Percentiles rank a stretch among this genome's conserved stretches.
phyloP scores from a whole-genome alignment of 2,888 invertebrate genomes.

The Tenthredo notha region DNA sequence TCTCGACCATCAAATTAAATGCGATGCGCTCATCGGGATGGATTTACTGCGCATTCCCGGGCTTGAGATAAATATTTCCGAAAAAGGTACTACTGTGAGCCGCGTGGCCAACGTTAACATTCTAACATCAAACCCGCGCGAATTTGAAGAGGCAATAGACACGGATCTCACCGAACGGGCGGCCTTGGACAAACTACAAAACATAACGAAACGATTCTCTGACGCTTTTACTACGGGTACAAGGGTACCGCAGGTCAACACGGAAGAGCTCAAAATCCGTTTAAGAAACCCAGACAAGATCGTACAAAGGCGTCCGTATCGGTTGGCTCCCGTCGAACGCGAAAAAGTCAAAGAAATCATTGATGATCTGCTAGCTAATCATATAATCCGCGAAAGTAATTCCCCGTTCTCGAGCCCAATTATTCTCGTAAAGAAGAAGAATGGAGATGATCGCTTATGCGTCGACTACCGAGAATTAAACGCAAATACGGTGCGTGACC shows the following conservation, averaged over 20 bases:
- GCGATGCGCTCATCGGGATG: background rate
- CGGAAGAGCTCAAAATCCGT: background rate
- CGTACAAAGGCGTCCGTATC: background rate
- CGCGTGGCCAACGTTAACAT: background rate
- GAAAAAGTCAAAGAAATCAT: background rate
- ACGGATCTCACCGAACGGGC: background rate
- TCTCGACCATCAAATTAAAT: background rate
- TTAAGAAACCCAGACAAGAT: background rate
- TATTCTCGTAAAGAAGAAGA: too few relatives aligned
- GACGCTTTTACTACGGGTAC: background rate
- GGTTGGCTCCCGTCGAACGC: background rate
- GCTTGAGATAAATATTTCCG: background rate
- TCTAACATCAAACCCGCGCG: background rate
- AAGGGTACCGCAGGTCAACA: background rate
- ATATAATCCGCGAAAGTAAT: background rate
- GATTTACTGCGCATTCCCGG: background rate
- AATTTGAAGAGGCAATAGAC: background rate
- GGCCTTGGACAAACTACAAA: background rate
- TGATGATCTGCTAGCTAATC: background rate
- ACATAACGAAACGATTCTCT: background rate
- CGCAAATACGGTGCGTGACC: constrained; percentile 61
- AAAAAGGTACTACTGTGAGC: background rate
- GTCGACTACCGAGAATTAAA: constrained; percentile 60
- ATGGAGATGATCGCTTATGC: too few relatives aligned
- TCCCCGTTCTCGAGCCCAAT: background rate